Evolutionary conservation across 2,113 vertebrate genomes (phyloP).

Genomic region (Ceyx cyanopectus): DNA sequence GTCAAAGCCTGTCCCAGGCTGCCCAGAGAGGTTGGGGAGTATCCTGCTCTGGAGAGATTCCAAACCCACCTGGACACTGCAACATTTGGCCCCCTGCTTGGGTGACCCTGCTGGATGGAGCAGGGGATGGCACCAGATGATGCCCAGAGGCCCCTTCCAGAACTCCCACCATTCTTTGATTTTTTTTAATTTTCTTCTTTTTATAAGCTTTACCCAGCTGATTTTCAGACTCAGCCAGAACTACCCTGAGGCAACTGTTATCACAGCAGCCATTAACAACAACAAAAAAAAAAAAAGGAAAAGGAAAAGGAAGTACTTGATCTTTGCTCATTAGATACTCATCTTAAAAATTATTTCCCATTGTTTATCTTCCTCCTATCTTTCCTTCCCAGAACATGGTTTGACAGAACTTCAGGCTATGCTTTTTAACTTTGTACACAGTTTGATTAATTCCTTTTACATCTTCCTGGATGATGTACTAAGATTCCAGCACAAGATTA

Average conservation of each 20-base stretch:
- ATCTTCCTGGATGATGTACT: fast-evolving
- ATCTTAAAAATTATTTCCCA: not conserved
- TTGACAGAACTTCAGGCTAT: not conserved
- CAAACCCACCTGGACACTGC: too few relatives aligned
- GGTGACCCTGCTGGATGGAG: not conserved
- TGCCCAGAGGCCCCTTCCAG: not conserved
- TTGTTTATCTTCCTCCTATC: not conserved
- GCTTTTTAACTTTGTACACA: not conserved
- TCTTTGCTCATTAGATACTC: conserved; percentile 1
- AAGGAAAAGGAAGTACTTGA: not conserved
- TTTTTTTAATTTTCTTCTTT: not conserved
- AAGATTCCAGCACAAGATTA: not conserved
- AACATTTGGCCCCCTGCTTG: not conserved
- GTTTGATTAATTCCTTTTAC: not conserved
- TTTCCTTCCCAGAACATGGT: not conserved
- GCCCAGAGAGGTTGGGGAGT: too few relatives aligned
- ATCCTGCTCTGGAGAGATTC: too few relatives aligned
- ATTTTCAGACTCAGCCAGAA: not conserved
- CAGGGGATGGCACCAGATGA: not conserved
- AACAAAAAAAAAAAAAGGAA: not conserved
- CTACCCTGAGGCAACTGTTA: conserved; percentile 1
- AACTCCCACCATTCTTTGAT: not conserved
- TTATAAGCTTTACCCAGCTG: not conserved
- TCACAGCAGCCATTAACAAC: not conserved
- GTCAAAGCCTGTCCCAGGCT: too few relatives aligned